Evolutionary conservation across 2,797 vertebrate genomes (phyloP), one percentile per base, ranked within the genome.

Genomic region (Parauchenoglanis punctatus): DNA sequence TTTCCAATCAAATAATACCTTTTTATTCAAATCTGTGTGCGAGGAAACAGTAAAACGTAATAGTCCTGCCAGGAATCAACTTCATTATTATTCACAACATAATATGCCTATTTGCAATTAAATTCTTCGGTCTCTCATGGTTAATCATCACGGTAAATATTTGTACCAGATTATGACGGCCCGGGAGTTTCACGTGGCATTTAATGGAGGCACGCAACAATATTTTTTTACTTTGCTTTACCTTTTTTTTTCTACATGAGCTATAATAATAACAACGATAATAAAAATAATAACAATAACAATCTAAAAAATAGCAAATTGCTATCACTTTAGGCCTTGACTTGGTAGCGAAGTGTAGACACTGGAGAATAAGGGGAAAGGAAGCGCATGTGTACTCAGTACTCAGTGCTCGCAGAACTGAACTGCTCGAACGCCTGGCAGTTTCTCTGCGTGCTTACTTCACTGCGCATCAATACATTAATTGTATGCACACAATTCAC

Each of bases 21-120:
- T 56, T 44, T 63, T 67, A 68, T 85, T 75, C 25, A 81, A 85
- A 88, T 54, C 54, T 85, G 63, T n/a, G 20, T 87, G 46, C 3
- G n/a, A 67, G 12, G 18, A 8, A 84, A n/a, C 25, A 35, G 68
- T 13, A 44, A 6, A 65, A 65, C 10, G 18, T 59, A 28, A 82
- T 52, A 13, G 7, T 10, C 28, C 76, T 54, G 75, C 44, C 77
- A 58, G 54, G 54, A 78, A 78, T 58, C 54, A 6, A 65, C 25
- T 20, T 28, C 61, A 67, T 83, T 52, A 52, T 67, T 18, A 83
- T 49, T 67, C 61, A 83, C 15, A 20, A 67, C 35, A 28, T 49
- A 23, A 63, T 15, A 81, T 81, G 7, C 80, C 20, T n/a, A 23
- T 59, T 81, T n/a, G 28, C 28, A 20, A 81, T 63, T 81, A 44